phyloP scores from a whole-genome alignment of 2,113 vertebrate genomes.

The Suncus etruscus region DNA sequence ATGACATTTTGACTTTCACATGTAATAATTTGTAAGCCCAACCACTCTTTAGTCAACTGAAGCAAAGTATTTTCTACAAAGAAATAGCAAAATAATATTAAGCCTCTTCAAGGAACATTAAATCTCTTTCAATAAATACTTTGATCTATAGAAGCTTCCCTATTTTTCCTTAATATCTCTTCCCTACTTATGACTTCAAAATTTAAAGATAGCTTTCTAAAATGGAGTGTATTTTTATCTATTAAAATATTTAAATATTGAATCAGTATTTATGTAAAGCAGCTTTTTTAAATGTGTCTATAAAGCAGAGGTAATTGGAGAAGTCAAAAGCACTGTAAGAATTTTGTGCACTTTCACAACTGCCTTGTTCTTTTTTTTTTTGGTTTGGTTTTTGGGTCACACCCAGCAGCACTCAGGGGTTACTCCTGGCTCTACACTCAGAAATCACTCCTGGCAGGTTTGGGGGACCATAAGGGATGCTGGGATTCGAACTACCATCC shows the following conservation, averaged over 20 bases:
- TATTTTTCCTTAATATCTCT: neutral
- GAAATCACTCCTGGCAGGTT: too few species aligned
- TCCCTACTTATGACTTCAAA: neutral
- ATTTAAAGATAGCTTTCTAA: neutral
- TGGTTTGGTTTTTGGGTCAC: too few species aligned
- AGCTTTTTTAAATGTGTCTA: neutral
- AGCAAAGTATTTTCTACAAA: neutral
- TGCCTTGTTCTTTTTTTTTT: neutral
- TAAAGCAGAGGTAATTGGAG: neutral
- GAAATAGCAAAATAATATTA: neutral
- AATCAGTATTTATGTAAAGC: constrained; percentile 2
- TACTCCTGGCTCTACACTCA: too few species aligned
- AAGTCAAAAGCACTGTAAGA: neutral
- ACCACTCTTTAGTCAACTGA: neutral
- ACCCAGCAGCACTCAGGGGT: too few species aligned
- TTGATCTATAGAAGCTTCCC: neutral
- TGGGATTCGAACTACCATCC: too few species aligned
- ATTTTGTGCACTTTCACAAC: neutral
- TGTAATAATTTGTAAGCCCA: neutral
- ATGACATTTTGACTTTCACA: neutral
- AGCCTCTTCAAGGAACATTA: neutral
- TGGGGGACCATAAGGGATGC: too few species aligned
- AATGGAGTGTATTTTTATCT: neutral
- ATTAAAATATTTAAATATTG: constrained; percentile 11
- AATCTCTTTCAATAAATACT: neutral